Evolutionary conservation across 30 jellyfish, hydroid and myxozoan genomes (phyloP), one percentile per base, ranked within the genome.

Genomic region (Hydra vulgaris): DNA sequence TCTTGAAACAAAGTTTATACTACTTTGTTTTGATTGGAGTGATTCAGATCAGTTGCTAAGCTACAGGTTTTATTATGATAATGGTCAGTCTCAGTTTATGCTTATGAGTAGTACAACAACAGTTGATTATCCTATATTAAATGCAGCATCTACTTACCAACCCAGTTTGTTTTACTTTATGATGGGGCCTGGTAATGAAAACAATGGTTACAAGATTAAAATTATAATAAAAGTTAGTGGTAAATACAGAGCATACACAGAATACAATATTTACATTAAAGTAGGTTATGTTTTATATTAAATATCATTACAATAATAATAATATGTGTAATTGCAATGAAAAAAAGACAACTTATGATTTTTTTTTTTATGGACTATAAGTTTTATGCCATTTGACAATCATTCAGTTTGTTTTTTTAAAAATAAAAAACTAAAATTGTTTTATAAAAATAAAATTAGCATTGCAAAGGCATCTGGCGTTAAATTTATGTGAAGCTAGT

Each of bases 121-220:
- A 20, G 69, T 0, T 21, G 95, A 89, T 52, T 72, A 25, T 55
- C 92, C 95, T 26, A 23, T 82, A 23, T 85, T 93, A 89, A 84
- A 85, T 69, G 56, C 79, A 19, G 94, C 53, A 17, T 21, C 83
- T 54, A 18, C 90, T 15, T 73, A 76, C 27, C 85, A 76, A 53
- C 97, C 97, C 22, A 26, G 85, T 66, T 73, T 79, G 21, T 83
- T 93, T 17, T 27, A 82, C 27, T 40, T 54, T 53, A 73, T 84
- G 21, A 77, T 89, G 17, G 95, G 95, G 7, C 77, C 84, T 7
- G 97, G 97, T 7, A 81, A 80, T 27, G 71, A 87, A 7, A 72
- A 15, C 7, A 72, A 85, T 22, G 75, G 70, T 26, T 89, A 80
- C 89, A 77, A 82, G 7, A 40, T 89, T 15, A 66, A 75, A 22